Evolutionary conservation across 2,888 invertebrate genomes (phyloP), one percentile per base, ranked within the genome.

Genomic region (Syrphus vitripennis): DNA sequence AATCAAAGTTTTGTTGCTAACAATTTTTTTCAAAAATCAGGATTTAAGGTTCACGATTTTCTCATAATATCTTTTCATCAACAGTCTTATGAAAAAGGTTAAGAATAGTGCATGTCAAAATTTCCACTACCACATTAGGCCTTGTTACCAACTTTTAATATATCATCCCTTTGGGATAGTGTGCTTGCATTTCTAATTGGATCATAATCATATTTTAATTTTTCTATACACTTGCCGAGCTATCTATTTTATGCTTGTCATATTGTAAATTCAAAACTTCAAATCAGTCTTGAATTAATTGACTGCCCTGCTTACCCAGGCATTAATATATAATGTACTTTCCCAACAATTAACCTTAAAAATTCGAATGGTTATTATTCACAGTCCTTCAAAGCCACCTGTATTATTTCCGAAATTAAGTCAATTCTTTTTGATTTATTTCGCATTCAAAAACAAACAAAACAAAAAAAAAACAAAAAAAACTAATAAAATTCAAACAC

Each of bases 391-490:
- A 37, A 21, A 70, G 81, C 61, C 81, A 82, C 82, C 82, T 82
- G 82, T 82, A 71, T 50, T 59, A 50, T 82, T 75, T 65, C 77
- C 82, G 31, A 74, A 78, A 78, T 61, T 61, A 83, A 83, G 83
- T 83, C 72, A 84, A 81, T 81, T 84, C 50, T 40, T 45, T 81
- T 81, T 84, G 84, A 84, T 84, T 84, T 84, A 81, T 81, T 76
- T 81, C 69, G 59, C 69, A 48, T 78, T 67, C 21, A 29, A 65
- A 76, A 65, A 34, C 10, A 21, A 57, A 74, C 61, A 21, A 19
- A 10, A 3, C 21, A 21, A 42, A 3, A 21, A 50, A 14, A 21
- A n/a, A 53, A 57, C 7, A 55, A 55, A n/a, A 12, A 48, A 84
- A 70, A 61, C 81, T 76, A 81, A 72, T 71, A 81, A 81, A 72